Base-by-base conservation (phyloP, 2,888 invertebrate species). In the Diachrysia chrysitis region DNA sequence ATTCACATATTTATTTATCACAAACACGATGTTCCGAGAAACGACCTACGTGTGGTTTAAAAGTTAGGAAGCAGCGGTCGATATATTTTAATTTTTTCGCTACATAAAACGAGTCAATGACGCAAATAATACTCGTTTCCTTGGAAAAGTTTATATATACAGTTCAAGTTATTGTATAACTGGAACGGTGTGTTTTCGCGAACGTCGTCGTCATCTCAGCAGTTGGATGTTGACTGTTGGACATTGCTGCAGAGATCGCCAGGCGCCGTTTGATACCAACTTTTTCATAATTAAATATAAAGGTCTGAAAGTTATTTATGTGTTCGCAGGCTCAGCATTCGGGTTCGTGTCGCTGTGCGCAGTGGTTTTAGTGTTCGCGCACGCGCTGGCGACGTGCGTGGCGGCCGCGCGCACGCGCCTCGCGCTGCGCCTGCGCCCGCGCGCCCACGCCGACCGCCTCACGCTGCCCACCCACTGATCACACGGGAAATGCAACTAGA, bases 301-400 rank as follows among this genome's bases (percentile, higher is more conserved):
- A 2, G 29, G 6, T 29, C 29, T 29, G 29, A 29, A 7, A 29
- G 0, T 29, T 0, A 29, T 29, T 32, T 7, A 32, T 32, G 1
- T 10, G 2, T 35, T 4, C 0, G 19, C 87, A 95, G 95, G 90
- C 0, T 84, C 90, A 35, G 95, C 95, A 0, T 85, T 95, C 10
- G 94, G 92, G 3, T 95, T 95, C 84, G 95, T 95, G 16, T 89
- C 93, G 0, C 83, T 95, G 1, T 94, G 95, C 70, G 95, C 95
- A 0, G 87, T 89, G 35, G 94, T 95, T 72, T 85, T 95, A 87
- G 88, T 93, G 64, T 82, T 87, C 42, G 92, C 93, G 25, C 94
- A 94, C 81, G 89, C 89, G 25, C 76, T 93, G n/a, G 93, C 93
- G 0, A 90, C 93, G 4, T 79, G 83, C 60, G 76, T 89, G 17